A percentile compares a stretch with the other conserved stretches of the same genome.
Conservation (phyloP, 2,888 invertebrate species). For the Oeneis ivallda region DNA sequence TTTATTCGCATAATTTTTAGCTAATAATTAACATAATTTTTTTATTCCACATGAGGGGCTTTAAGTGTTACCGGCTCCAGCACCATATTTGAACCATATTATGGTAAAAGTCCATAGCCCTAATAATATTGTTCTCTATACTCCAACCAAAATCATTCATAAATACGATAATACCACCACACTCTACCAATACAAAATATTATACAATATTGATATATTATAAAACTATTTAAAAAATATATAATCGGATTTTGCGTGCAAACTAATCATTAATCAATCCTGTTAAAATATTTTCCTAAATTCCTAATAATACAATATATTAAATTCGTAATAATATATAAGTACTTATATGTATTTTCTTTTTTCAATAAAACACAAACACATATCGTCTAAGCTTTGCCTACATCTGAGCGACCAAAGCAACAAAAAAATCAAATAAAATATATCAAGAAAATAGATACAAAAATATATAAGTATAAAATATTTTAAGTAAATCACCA, state of each 20-base stretch:
- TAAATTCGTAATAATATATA: neutral
- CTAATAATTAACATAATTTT: too few relatives aligned
- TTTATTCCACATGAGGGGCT: too few relatives aligned
- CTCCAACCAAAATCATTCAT: neutral
- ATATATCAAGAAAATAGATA: slow-evolving; percentile 3
- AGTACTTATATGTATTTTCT: neutral
- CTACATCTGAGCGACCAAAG: slow-evolving; percentile 24
- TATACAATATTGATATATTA: too few relatives aligned
- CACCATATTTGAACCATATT: too few relatives aligned
- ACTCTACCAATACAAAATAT: slow-evolving; percentile 10
- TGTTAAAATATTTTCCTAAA: neutral
- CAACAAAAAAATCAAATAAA: slow-evolving; percentile 9
- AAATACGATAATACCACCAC: neutral
- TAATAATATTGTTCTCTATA: too few relatives aligned
- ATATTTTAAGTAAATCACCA: neutral
- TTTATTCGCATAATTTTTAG: too few relatives aligned
- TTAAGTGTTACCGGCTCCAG: too few relatives aligned
- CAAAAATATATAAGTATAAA: neutral
- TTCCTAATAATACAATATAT: neutral
- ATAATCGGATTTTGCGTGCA: slow-evolving; percentile 9
- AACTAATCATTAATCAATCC: neutral
- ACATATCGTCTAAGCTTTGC: slow-evolving; percentile 22
- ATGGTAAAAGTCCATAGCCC: too few relatives aligned
- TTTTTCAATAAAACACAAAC: slow-evolving; percentile 16
- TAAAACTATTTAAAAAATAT: neutral